phyloP scores from a whole-genome alignment of 2,888 invertebrate species.

The Drosophila flavopinicola region DNA sequence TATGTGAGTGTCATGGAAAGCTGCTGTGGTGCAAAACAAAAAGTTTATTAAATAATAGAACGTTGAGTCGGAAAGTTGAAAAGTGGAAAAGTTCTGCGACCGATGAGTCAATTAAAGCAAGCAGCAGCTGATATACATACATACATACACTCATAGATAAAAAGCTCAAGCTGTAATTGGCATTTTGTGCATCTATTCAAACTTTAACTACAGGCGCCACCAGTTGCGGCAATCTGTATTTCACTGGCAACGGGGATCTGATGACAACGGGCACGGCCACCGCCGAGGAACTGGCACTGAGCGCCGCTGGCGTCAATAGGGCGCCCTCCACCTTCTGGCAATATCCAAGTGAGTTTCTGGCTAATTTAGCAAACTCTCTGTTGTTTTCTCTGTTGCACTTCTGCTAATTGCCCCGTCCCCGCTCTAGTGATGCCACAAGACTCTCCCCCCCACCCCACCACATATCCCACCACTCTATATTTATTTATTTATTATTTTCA shows the following conservation, averaged over 20 bases:
- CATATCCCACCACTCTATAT: no score
- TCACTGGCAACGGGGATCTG: constrained; percentile 82
- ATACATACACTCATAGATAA: background rate
- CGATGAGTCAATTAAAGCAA: constrained; percentile 1
- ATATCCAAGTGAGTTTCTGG: constrained; percentile 91
- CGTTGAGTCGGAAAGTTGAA: constrained; percentile 43
- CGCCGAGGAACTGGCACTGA: constrained; percentile 80
- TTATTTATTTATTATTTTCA: constrained; percentile 38
- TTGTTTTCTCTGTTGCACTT: background rate
- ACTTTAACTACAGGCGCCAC: constrained; percentile 66
- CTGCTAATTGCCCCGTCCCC: constrained; percentile 11
- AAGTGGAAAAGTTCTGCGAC: constrained; percentile 7
- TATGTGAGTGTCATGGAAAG: constrained; percentile 25
- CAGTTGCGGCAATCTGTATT: constrained; percentile 82
- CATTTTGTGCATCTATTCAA: constrained; percentile 5
- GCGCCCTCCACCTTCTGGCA: constrained; percentile 89
- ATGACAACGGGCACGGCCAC: constrained; percentile 77
- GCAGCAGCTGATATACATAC: background rate
- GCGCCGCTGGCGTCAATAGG: constrained; percentile 76
- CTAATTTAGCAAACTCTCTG: no score
- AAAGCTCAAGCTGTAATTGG: background rate
- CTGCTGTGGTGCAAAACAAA: constrained; percentile 53
- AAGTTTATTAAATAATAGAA: constrained; percentile 67
- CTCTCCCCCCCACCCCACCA: background rate
- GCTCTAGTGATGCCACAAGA: background rate